Evolutionary conservation across 2,888 invertebrate genomes (phyloP).

Genomic region (Drosophila neonasuta): DNA sequence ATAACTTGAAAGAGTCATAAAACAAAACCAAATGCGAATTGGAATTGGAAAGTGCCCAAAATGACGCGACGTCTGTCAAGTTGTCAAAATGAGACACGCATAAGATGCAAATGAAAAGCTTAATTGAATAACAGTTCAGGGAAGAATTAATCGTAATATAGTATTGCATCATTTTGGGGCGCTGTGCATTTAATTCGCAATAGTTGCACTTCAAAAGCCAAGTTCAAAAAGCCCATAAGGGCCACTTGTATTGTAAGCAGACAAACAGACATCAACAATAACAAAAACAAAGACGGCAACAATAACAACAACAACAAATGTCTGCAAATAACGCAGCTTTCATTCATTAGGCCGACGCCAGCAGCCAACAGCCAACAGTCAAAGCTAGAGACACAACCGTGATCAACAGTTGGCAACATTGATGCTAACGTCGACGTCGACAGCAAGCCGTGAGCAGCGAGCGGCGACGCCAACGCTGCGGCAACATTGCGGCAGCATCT

Average conservation of each 20-base stretch:
- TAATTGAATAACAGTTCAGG: constrained; percentile 45
- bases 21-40: constrained; percentile 29
- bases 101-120: constrained; percentile 43
- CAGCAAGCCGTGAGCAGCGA: neutral
- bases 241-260: constrained; percentile 37
- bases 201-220: constrained; percentile 53
- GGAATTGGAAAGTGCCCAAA: constrained; percentile 54
- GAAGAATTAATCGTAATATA: constrained; percentile 50
- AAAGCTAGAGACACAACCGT: constrained; percentile 37
- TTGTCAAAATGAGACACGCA: constrained; percentile 49
- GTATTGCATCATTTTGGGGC: constrained; percentile 53
- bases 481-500: constrained; percentile 67
- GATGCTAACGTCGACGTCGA: constrained; percentile 41
- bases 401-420: constrained; percentile 65
- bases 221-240: constrained; percentile 70
- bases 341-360: constrained; percentile 61
- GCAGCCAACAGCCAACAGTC: constrained; percentile 18
- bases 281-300: constrained; percentile 14
- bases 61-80: constrained; percentile 37
- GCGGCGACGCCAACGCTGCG: constrained; percentile 30
- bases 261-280: constrained; percentile 17
- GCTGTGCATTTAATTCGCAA: constrained; percentile 46
- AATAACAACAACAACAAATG: constrained; percentile 25
- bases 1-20: constrained; percentile 48
- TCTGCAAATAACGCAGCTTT: constrained; percentile 59